phyloP scores from a whole-genome alignment of 2,888 invertebrate species.

The Lottia scabra region DNA sequence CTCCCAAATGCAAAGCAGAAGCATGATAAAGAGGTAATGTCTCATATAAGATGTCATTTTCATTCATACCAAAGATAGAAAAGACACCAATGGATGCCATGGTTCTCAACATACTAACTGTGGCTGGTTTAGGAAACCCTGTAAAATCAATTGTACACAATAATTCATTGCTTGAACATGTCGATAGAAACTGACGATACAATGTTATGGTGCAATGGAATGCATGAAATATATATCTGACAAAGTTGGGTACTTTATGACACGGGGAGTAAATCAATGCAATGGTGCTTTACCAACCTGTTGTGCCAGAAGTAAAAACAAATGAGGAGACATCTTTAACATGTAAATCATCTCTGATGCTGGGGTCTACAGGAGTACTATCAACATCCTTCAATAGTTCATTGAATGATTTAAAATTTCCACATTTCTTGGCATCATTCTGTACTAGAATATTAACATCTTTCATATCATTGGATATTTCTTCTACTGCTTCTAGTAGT shows the following conservation, averaged over 20 bases:
- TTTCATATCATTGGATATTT: conserved; percentile 28
- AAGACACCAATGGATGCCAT: conserved; percentile 26
- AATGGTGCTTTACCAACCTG: conserved; percentile 36
- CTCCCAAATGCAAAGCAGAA: conserved; percentile 86
- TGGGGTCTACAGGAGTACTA: conserved; percentile 23
- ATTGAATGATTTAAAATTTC: conserved; percentile 27
- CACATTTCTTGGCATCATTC: conserved; percentile 15
- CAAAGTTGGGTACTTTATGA: no score
- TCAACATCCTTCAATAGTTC: conserved; percentile 14
- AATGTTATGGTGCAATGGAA: no score
- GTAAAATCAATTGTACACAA: neutral
- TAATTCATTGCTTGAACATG: no score
- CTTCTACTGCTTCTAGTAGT: conserved; percentile 24
- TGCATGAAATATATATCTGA: no score
- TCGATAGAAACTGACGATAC: no score
- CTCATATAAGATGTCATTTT: conserved; percentile 84
- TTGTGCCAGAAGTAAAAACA: conserved; percentile 51
- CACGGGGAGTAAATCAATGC: no score
- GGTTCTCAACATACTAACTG: conserved; percentile 81
- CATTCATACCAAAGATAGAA: conserved; percentile 28
- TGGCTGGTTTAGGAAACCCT: conserved; percentile 78
- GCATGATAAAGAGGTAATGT: conserved; percentile 95
- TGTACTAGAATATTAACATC: conserved; percentile 28
- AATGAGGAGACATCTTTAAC: conserved; percentile 26
- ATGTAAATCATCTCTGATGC: conserved; percentile 21